A percentile compares a stretch with the other conserved stretches of the same genome.
Conservation (phyloP, 2,888 invertebrate species). For the Acrobasis suavella region DNA sequence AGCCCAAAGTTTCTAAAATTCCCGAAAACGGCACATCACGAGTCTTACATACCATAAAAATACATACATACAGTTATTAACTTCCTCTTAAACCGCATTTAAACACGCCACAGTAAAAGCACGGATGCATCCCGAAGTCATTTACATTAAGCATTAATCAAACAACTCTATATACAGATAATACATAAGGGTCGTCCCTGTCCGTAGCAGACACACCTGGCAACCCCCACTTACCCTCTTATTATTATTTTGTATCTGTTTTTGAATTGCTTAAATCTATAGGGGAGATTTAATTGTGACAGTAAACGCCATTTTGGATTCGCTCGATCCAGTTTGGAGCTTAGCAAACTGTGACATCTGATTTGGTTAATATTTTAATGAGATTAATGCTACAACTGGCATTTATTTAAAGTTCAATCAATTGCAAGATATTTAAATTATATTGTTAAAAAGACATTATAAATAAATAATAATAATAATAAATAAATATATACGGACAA, state of each 20-base stretch:
- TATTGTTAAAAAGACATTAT: too few species aligned
- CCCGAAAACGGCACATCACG: too few species aligned
- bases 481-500: too few species aligned
- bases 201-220: constrained; percentile 66
- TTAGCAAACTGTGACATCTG: constrained; percentile 18
- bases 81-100: background rate
- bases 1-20: too few species aligned
- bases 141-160: constrained; percentile 59
- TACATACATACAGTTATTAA: background rate
- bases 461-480: too few species aligned
- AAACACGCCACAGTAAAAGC: background rate
- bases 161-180: constrained; percentile 40
- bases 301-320: constrained; percentile 77
- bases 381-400: background rate
- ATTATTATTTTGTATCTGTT: constrained; percentile 82
- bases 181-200: constrained; percentile 72
- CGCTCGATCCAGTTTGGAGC: constrained; percentile 61
- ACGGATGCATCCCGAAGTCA: constrained; percentile 29
- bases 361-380: constrained; percentile 12
- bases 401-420: background rate
- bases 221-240: constrained; percentile 68
- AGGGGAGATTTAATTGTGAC: constrained; percentile 76
- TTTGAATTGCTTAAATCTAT: constrained; percentile 74
- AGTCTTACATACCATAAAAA: too few species aligned
- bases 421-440: background rate